A percentile compares a stretch with the other conserved stretches of the same genome.
These are phyloP conservation scores for Drosophila leonis DNA, from an alignment of 2,888 invertebrate species.

Conservation along the genomic window DNA sequence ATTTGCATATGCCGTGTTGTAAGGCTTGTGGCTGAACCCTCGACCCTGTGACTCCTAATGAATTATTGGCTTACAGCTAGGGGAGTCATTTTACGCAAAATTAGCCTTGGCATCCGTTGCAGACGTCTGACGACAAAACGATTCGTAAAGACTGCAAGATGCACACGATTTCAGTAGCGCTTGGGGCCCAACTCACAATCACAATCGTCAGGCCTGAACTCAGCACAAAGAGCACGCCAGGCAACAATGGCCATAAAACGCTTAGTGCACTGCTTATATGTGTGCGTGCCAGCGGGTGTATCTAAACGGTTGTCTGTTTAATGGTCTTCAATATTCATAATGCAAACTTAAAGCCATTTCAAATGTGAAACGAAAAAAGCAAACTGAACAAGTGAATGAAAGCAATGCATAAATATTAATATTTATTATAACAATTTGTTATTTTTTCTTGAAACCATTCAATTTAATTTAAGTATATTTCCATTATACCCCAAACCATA, in stretches of 20 bases:
- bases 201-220: slow-evolving; percentile 35
- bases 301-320: slow-evolving; percentile 53
- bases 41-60: slow-evolving; percentile 50
- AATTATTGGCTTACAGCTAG: slow-evolving; percentile 64
- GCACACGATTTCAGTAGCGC: slow-evolving; percentile 41
- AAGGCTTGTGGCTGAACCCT: slow-evolving; percentile 40
- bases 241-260: slow-evolving; percentile 65
- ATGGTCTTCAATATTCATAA: slow-evolving; percentile 73
- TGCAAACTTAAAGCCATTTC: slow-evolving; percentile 50
- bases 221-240: slow-evolving; percentile 25
- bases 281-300: slow-evolving; percentile 11
- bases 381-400: slow-evolving; percentile 42
- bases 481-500: not conserved
- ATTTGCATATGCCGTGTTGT: slow-evolving; percentile 70
- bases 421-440: slow-evolving; percentile 31
- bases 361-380: slow-evolving; percentile 31
- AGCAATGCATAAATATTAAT: slow-evolving; percentile 17
- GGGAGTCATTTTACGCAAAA: slow-evolving; percentile 77
- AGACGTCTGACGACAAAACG: slow-evolving; percentile 70
- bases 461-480: not conserved
- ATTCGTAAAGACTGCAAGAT: slow-evolving; percentile 56
- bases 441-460: slow-evolving; percentile 18
- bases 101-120: slow-evolving; percentile 74
- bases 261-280: slow-evolving; percentile 34
- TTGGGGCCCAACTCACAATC: slow-evolving; percentile 22